A percentile compares a stretch with the other conserved stretches of the same genome.
phyloP scores from a whole-genome alignment of 23 tunicate genomes.

The Botrylloides violaceus region DNA sequence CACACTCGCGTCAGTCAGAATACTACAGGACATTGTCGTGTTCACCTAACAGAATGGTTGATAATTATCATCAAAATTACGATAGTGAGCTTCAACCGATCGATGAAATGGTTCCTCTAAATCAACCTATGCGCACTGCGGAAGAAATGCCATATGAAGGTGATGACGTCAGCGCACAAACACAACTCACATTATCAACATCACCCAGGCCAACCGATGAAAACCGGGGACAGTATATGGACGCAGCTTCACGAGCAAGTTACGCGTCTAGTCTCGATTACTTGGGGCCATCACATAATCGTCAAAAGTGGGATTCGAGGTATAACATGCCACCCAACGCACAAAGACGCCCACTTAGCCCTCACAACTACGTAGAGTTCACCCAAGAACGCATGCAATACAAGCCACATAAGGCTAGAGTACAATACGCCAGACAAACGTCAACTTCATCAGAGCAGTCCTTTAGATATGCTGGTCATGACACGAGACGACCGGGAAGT shows the following conservation, averaged over 20 bases:
- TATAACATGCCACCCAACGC: slow-evolving; percentile 6
- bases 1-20: background rate
- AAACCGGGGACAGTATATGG: background rate
- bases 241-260: slow-evolving; percentile 14
- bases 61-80: slow-evolving; percentile 10
- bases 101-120: slow-evolving; percentile 14
- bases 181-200: slow-evolving; percentile 10
- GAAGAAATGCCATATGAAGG: background rate
- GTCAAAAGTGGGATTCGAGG: slow-evolving; percentile 16
- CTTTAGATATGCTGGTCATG: background rate
- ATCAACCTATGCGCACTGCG: background rate
- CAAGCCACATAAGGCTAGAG: background rate
- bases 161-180: slow-evolving; percentile 19
- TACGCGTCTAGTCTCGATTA: slow-evolving; percentile 7
- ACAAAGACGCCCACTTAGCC: slow-evolving; percentile 3
- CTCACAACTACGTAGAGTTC: background rate
- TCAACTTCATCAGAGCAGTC: slow-evolving; percentile 19
- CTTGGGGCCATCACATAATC: background rate
- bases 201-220: slow-evolving; percentile 7
- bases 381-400: background rate
- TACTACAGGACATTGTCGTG: slow-evolving; percentile 14
- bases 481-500: background rate
- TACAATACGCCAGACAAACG: background rate
- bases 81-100: slow-evolving; percentile 18
- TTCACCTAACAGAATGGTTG: background rate